A percentile compares a stretch with the other conserved stretches of the same genome.
These are phyloP conservation scores for Lipotes vexillifer DNA, from an alignment of 2,113 vertebrate species.

Conservation along the genomic window DNA sequence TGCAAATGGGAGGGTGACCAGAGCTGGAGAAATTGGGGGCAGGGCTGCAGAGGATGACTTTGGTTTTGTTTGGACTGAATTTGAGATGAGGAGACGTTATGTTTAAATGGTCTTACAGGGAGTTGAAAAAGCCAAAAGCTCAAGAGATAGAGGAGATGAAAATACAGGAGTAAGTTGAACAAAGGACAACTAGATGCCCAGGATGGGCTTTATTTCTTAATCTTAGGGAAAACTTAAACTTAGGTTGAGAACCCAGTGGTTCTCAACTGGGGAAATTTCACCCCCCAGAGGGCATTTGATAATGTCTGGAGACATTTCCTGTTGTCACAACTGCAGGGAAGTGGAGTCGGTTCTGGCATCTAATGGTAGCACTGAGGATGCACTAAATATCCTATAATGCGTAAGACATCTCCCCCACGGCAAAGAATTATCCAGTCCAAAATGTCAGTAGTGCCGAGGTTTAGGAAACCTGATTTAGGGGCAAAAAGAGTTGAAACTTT, in stretches of 20 bases:
- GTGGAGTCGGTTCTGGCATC: fast-evolving
- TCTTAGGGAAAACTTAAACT: neutral
- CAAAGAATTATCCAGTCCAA: neutral
- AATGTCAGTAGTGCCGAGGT: neutral
- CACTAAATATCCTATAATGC: neutral
- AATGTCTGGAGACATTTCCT: neutral
- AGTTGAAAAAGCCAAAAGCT: neutral
- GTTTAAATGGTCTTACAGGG: too few relatives aligned
- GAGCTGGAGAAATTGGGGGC: neutral
- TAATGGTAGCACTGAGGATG: neutral
- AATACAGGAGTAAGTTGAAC: neutral
- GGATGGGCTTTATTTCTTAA: neutral
- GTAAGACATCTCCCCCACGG: too few relatives aligned
- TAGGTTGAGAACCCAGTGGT: neutral
- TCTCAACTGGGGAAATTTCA: too few relatives aligned
- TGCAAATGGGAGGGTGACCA: neutral
- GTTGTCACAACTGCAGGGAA: neutral
- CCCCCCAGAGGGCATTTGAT: neutral
- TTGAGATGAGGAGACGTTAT: neutral
- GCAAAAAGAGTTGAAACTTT: neutral
- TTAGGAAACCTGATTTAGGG: neutral
- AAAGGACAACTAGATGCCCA: neutral
- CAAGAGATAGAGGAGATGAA: neutral
- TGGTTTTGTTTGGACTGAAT: neutral
- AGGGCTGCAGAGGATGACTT: neutral